These are phyloP conservation scores for Burhinus oedicnemus DNA, from an alignment of 2,113 vertebrate species.

Conservation along the genomic window DNA sequence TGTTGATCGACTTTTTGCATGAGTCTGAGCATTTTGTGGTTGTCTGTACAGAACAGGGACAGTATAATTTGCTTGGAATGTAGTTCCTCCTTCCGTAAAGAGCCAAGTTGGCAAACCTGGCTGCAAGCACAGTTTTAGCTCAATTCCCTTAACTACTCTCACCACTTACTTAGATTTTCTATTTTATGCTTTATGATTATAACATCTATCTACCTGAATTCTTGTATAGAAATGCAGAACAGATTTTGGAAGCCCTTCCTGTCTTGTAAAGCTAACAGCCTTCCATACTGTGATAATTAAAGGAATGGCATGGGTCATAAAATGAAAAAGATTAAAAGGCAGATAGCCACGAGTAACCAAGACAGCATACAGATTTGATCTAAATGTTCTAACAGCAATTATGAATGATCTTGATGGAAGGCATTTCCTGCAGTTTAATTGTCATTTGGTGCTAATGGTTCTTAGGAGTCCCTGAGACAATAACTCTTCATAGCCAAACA, in stretches of 20 bases:
- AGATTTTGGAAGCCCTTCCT: conserved; percentile 40
- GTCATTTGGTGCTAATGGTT: conserved; percentile 60
- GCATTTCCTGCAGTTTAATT: conserved; percentile 58
- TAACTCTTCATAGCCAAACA: conserved; percentile 24
- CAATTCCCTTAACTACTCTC: conserved; percentile 5
- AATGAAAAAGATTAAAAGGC: conserved; percentile 54
- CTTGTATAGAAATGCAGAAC: conserved; percentile 41
- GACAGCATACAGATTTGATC: conserved; percentile 55
- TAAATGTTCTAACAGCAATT: conserved; percentile 58
- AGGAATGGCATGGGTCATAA: conserved; percentile 59
- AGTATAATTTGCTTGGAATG: conserved; percentile 30
- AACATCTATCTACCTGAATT: conserved; percentile 25
- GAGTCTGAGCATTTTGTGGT: not conserved
- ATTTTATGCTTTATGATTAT: conserved; percentile 32
- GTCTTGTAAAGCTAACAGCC: conserved; percentile 52
- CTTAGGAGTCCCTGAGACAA: conserved; percentile 17
- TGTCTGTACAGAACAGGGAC: not conserved
- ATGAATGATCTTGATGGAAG: conserved; percentile 43
- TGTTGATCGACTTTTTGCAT: not conserved
- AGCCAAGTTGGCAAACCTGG: conserved; percentile 49
- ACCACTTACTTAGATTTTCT: conserved; percentile 41
- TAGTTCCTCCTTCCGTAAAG: conserved; percentile 19
- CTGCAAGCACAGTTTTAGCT: conserved; percentile 35
- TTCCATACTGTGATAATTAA: conserved; percentile 57
- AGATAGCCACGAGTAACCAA: conserved; percentile 44